Conservation (phyloP, 2,888 invertebrate genomes). For the Lasioglossum villosulum region DNA sequence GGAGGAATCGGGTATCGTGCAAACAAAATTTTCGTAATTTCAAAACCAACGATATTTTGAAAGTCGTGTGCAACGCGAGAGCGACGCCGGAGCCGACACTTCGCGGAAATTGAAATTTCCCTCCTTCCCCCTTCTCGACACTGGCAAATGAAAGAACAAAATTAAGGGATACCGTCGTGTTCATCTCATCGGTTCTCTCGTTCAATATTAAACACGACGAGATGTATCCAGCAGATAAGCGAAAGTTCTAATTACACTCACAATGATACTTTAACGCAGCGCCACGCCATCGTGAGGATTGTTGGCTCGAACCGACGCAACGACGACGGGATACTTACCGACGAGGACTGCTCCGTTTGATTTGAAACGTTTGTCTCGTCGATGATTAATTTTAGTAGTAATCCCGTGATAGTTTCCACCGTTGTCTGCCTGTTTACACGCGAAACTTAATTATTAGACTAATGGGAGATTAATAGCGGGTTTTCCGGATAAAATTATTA, state of each 20-base stretch:
- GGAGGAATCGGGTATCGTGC: slow-evolving; percentile 11
- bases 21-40: slow-evolving; percentile 27
- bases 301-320: background rate
- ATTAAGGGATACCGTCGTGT: background rate
- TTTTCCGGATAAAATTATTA: background rate
- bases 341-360: background rate
- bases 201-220: slow-evolving; percentile 3
- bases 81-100: background rate
- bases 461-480: background rate
- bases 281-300: background rate
- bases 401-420: background rate
- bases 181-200: background rate
- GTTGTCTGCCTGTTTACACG: background rate
- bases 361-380: background rate
- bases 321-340: background rate
- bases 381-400: slow-evolving; percentile 3
- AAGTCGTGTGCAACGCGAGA: background rate
- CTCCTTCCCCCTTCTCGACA: background rate
- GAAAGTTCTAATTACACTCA: slow-evolving; percentile 7
- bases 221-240: slow-evolving; percentile 1
- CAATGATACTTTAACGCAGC: background rate
- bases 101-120: background rate
- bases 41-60: slow-evolving; percentile 23
- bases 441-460: background rate
- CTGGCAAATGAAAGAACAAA: slow-evolving; percentile 9